Percentiles rank a stretch among this genome's conserved stretches.
These are phyloP conservation scores for Bombus difficillimus DNA, from an alignment of 1,140 invertebrate genomes.

Conservation along the genomic window DNA sequence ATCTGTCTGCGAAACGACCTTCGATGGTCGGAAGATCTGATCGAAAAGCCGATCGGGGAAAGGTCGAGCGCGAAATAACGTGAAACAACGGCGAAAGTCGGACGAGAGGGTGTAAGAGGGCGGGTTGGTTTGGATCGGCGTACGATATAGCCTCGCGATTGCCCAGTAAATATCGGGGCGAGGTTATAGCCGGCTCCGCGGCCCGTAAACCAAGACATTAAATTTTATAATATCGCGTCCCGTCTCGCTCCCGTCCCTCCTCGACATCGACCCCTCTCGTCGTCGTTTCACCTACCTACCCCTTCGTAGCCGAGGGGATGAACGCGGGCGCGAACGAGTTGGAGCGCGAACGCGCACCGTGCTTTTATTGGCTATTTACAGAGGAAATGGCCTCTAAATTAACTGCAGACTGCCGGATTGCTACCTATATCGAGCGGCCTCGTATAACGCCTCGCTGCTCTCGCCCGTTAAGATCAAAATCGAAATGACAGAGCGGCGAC, in stretches of 20 bases:
- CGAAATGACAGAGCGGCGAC: constrained; percentile 68
- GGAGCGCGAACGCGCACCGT: constrained; percentile 51
- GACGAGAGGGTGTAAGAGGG: not conserved
- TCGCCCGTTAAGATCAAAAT: constrained; percentile 73
- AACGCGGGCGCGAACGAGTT: constrained; percentile 15
- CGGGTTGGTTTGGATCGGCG: constrained; percentile 40
- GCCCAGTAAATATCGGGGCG: constrained; percentile 80
- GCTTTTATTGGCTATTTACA: constrained; percentile 83
- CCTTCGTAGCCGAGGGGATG: constrained; percentile 20
- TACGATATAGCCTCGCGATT: constrained; percentile 78
- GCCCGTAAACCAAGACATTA: constrained; percentile 83
- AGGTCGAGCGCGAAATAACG: constrained; percentile 20
- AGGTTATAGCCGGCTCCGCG: constrained; percentile 79
- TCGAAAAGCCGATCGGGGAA: constrained; percentile 57
- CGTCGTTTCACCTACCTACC: constrained; percentile 57
- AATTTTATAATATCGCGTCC: constrained; percentile 83
- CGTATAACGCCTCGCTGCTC: constrained; percentile 70
- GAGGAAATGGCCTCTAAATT: constrained; percentile 83
- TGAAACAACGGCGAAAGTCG: constrained; percentile 26
- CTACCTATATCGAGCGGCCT: constrained; percentile 77
- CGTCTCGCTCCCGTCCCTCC: constrained; percentile 64
- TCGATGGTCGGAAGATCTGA: constrained; percentile 37
- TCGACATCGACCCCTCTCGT: constrained; percentile 46
- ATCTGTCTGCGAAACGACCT: not conserved
- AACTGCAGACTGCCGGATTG: constrained; percentile 82